These are phyloP conservation scores for Argopecten irradians DNA, from an alignment of 1,140 invertebrate species.

Conservation along the genomic window DNA sequence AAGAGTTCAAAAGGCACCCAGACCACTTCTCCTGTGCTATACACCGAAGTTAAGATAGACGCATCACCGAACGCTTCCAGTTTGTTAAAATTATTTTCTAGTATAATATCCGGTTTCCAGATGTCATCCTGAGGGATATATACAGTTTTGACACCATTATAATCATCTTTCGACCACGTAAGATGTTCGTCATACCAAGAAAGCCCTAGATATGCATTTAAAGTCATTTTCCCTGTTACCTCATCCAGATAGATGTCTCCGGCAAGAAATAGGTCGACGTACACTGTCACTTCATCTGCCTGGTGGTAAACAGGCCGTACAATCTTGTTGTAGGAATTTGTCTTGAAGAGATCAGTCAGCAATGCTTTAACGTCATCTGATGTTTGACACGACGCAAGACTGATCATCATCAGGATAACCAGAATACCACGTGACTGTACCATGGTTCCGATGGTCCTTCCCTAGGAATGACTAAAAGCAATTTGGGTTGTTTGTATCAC, in stretches of 20 bases:
- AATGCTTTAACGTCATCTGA: not conserved
- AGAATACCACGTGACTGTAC: not conserved
- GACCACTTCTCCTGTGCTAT: not conserved
- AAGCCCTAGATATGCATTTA: conserved; percentile 34
- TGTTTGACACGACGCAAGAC: not conserved
- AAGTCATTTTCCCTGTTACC: conserved; percentile 32
- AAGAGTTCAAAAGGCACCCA: conserved; percentile 51
- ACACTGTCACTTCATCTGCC: not conserved
- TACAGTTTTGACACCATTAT: conserved; percentile 21
- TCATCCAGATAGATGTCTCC: conserved; percentile 38
- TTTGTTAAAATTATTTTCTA: conserved; percentile 42
- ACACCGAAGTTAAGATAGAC: conserved; percentile 26
- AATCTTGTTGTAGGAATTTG: conserved; percentile 26
- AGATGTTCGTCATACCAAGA: conserved; percentile 48
- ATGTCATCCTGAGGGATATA: conserved; percentile 36
- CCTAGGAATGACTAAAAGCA: not conserved
- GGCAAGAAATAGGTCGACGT: conserved; percentile 28
- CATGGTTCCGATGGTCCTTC: not conserved
- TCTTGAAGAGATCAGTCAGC: conserved; percentile 18
- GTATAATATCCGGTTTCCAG: conserved; percentile 50
- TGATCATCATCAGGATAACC: not conserved
- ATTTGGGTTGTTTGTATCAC: too few species aligned
- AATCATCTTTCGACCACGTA: conserved; percentile 32
- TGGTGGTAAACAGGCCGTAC: conserved; percentile 15
- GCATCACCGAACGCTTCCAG: conserved; percentile 25